Evolutionary conservation across 2,797 vertebrate genomes (phyloP), one percentile per base, ranked within the genome.

Genomic region (Sebastes trivittatus): DNA sequence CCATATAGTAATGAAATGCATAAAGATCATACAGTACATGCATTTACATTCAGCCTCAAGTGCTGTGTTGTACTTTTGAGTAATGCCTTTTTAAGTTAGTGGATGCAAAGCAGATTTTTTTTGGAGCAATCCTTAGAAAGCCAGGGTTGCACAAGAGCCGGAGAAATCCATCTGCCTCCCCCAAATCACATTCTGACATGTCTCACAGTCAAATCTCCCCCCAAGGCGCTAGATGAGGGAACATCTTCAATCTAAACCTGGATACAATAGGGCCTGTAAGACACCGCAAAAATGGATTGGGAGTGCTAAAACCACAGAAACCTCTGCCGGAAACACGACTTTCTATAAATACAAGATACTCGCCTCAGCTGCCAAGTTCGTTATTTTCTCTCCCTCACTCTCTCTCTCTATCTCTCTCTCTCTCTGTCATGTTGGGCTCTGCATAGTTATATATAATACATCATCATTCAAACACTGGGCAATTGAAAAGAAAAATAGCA

Each of bases 321-420:
- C 95, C 94, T 94, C 93, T 94, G 94, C 96, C 95, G 95, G 96
- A 96, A 96, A 96, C 95, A 96, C 94, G 94, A 96, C 94, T 96
- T 94, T 92, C 95, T 96, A 96, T 95, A 95, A 96, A 96, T 95
- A 96, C 90, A 87, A 92, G 94, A 91, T 89, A 91, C 93, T 94
- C 91, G 90, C 92, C 89, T 95, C 81, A 86, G 92, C 93, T 95
- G 95, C 95, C 95, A 96, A 95, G 91, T 93, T 91, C 72, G 88
- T 92, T 92, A 87, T 90, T 90, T 70, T 82, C 75, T 76, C 79
- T 90, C 88, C 29, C 85, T 72, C 87, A 78, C 75, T 78, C 65
- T 42, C 78, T 72, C 63, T 54, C 72, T 92, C 75, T 78, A 62
- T 42, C 72, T 36, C 78, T 46, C 78, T 79, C 77, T 46, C 78